A percentile compares a stretch with the other conserved stretches of the same genome.
Evolutionary conservation across 2,113 vertebrate species (phyloP).

Genomic region (Paraplagusia blochii): DNA sequence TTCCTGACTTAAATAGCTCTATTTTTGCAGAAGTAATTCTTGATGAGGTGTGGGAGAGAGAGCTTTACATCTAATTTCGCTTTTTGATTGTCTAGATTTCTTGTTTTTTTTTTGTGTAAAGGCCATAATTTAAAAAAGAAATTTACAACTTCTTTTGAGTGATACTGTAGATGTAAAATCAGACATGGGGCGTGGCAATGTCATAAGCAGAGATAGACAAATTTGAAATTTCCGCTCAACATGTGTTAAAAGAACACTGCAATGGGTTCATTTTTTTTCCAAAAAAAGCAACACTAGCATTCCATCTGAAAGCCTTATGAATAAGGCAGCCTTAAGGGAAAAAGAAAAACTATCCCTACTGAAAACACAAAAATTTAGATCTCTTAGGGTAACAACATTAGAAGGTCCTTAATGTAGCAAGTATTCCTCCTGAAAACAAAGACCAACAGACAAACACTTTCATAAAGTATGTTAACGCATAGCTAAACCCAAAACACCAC

Average conservation of each 20-base stretch:
- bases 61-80: constrained; percentile 62
- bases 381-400: constrained; percentile 22
- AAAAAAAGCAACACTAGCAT: constrained; percentile 20
- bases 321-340: constrained; percentile 4
- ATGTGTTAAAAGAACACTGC: constrained; percentile 35
- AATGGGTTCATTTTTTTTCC: constrained; percentile 19
- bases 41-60: constrained; percentile 37
- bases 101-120: constrained; percentile 54
- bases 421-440: constrained; percentile 55
- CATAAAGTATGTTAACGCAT: constrained; percentile 21
- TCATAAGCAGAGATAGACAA: constrained; percentile 33
- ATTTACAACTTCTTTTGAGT: constrained; percentile 19
- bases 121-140: constrained; percentile 3
- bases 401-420: constrained; percentile 46
- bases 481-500: constrained; percentile 49
- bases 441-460: constrained; percentile 34
- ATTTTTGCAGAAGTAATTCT: constrained; percentile 54
- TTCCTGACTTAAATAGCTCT: constrained; percentile 60
- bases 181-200: constrained; percentile 69
- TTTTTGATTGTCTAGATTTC: constrained; percentile 48
- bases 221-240: constrained; percentile 58
- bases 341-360: constrained; percentile 17
- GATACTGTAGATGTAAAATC: constrained; percentile 40
- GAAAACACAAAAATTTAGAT: constrained; percentile 31
- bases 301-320: constrained; percentile 8